These are phyloP conservation scores for Lampris incognitus DNA, from an alignment of 2,113 vertebrate species.

Conservation along the genomic window DNA sequence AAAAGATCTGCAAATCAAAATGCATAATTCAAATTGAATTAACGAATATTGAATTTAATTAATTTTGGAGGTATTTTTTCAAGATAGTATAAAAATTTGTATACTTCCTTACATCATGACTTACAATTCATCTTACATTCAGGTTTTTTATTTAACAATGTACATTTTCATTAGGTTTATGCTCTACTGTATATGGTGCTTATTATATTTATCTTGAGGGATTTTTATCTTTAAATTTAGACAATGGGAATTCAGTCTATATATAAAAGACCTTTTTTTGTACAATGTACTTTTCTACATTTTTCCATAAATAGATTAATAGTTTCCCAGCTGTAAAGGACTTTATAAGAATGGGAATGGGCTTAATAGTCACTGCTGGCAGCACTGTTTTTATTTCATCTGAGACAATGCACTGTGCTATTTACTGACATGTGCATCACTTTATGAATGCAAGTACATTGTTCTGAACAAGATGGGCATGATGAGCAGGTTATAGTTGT, in stretches of 20 bases:
- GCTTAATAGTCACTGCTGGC: constrained; percentile 25
- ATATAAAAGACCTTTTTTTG: constrained; percentile 19
- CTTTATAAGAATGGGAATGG: constrained; percentile 5
- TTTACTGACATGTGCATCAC: constrained; percentile 64
- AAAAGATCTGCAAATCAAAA: constrained; percentile 27
- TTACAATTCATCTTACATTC: constrained; percentile 25
- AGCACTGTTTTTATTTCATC: constrained; percentile 50
- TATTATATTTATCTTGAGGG: background rate
- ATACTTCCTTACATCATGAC: constrained; percentile 20
- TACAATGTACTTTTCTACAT: constrained; percentile 23
- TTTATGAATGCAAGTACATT: constrained; percentile 66
- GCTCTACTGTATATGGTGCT: constrained; percentile 1
- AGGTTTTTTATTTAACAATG: constrained; percentile 7
- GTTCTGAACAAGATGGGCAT: constrained; percentile 68
- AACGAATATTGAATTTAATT: too few species aligned
- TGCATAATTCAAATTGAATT: background rate
- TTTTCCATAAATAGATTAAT: constrained; percentile 41
- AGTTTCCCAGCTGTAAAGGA: constrained; percentile 37
- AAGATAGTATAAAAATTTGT: constrained; percentile 13
- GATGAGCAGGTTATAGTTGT: constrained; percentile 77
- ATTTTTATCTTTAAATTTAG: constrained; percentile 9
- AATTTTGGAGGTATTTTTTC: constrained; percentile 6
- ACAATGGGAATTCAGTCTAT: background rate
- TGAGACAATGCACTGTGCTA: constrained; percentile 67
- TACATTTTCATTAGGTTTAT: constrained; percentile 18